Conservation (phyloP, 2,888 invertebrate species). For the Plebejus melissa region DNA sequence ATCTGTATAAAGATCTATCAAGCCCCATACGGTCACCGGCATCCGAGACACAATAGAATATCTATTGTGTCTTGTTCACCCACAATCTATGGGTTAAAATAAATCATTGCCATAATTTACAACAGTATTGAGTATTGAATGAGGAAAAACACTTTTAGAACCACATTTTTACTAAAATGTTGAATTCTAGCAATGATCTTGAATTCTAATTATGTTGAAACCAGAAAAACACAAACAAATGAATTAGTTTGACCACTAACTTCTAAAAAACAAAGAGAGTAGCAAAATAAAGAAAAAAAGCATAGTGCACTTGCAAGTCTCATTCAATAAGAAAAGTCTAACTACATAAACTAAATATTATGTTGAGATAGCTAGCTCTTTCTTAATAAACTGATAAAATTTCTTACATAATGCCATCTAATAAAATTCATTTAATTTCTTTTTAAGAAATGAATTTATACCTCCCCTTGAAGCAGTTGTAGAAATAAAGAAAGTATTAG, state of each 20-base stretch:
- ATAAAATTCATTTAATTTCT: not conserved
- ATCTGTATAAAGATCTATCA: slow-evolving; percentile 38
- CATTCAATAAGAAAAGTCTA: slow-evolving; percentile 17
- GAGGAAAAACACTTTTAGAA: not conserved
- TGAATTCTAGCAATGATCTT: slow-evolving; percentile 19
- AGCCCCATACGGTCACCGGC: too few relatives aligned
- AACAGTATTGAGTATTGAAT: too few relatives aligned
- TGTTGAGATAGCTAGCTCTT: not conserved
- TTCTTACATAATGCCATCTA: slow-evolving; percentile 25
- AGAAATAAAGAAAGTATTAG: slow-evolving; percentile 25
- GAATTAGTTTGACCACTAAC: slow-evolving; percentile 8
- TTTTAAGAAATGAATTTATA: slow-evolving; percentile 20
- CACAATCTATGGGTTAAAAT: slow-evolving; percentile 11
- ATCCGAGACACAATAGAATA: too few relatives aligned
- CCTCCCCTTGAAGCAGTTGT: slow-evolving; percentile 30
- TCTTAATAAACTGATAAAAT: slow-evolving; percentile 1
- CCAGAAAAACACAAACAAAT: slow-evolving; percentile 22
- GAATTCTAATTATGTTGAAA: not conserved
- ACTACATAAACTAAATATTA: slow-evolving; percentile 26
- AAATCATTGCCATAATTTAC: slow-evolving; percentile 10
- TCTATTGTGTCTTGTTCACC: too few relatives aligned
- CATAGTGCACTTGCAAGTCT: slow-evolving; percentile 38
- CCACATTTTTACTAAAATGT: not conserved
- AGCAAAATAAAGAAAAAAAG: slow-evolving; percentile 48
- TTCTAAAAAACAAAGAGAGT: slow-evolving; percentile 31